A percentile compares a stretch with the other conserved stretches of the same genome.
These are phyloP conservation scores for Pipa parva DNA, from an alignment of 2,113 vertebrate genomes.

Conservation along the genomic window DNA sequence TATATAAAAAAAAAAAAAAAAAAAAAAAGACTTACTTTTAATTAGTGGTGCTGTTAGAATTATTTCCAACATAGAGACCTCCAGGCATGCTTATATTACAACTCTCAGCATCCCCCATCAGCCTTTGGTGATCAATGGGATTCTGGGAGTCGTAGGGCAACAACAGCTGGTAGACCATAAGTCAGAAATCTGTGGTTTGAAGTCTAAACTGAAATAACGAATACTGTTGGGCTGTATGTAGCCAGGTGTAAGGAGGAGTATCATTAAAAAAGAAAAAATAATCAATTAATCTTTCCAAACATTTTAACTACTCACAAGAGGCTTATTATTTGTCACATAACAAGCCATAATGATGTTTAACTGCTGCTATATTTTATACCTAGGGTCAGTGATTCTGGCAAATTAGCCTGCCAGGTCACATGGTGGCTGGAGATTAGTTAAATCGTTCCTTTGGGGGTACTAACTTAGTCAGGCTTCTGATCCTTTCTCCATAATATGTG, in stretches of 20 bases:
- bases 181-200: no score
- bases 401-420: slow-evolving; percentile 21
- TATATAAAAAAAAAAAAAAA: no score
- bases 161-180: no score
- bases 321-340: slow-evolving; percentile 2
- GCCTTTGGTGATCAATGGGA: no score
- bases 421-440: slow-evolving; percentile 6
- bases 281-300: neutral
- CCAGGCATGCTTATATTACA: no score
- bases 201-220: no score
- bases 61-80: no score
- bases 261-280: no score
- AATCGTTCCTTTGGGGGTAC: neutral
- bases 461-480: neutral
- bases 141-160: no score
- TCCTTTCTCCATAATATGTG: neutral
- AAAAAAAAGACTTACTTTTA: no score
- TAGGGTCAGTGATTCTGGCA: neutral
- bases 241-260: neutral
- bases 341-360: slow-evolving; percentile 1
- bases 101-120: no score
- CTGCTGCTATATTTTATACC: neutral
- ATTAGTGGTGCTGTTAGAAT: no score
- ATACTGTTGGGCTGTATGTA: neutral
- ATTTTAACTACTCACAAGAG: neutral